A percentile compares a stretch with the other conserved stretches of the same genome.
phyloP scores from a whole-genome alignment of 2,113 vertebrate genomes.

The rabbit (Oryctolagus cuniculus) region DNA sequence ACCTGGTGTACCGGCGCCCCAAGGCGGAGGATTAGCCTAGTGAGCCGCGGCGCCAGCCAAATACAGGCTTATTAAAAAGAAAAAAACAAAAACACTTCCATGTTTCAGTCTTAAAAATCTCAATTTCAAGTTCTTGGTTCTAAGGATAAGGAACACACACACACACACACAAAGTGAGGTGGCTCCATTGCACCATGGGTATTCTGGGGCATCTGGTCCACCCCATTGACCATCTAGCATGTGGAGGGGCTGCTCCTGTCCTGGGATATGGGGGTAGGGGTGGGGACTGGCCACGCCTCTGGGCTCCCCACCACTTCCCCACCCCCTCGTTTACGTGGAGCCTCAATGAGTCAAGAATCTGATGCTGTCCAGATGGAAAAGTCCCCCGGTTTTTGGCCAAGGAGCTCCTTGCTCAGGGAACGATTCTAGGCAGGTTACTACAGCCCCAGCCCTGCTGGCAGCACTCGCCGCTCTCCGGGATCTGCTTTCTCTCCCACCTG shows the following conservation, averaged over 20 bases:
- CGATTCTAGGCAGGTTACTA: not conserved
- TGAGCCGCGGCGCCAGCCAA: no score
- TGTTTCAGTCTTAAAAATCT: not conserved
- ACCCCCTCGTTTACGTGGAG: not conserved
- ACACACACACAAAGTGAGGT: not conserved
- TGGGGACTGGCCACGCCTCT: not conserved
- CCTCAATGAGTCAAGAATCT: constrained; percentile 37
- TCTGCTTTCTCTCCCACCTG: constrained; percentile 49
- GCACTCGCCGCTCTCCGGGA: not conserved
- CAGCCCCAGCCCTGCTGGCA: not conserved
- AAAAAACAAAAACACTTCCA: no score
- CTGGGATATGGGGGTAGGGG: no score
- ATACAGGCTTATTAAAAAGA: no score
- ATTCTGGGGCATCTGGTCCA: not conserved
- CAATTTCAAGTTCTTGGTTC: not conserved
- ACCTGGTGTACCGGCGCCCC: no score
- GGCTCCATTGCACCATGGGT: fast-evolving
- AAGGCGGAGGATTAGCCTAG: no score
- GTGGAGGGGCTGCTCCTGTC: not conserved
- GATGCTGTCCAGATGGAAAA: constrained; percentile 73
- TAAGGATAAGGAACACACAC: fast-evolving
- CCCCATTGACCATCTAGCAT: fast-evolving
- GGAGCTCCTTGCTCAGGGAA: not conserved
- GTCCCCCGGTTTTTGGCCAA: constrained; percentile 47
- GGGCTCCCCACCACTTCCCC: not conserved